Evolutionary conservation across 2,113 vertebrate species (phyloP), one percentile per base, ranked within the genome.

Genomic region (Hippocampus mohnikei): DNA sequence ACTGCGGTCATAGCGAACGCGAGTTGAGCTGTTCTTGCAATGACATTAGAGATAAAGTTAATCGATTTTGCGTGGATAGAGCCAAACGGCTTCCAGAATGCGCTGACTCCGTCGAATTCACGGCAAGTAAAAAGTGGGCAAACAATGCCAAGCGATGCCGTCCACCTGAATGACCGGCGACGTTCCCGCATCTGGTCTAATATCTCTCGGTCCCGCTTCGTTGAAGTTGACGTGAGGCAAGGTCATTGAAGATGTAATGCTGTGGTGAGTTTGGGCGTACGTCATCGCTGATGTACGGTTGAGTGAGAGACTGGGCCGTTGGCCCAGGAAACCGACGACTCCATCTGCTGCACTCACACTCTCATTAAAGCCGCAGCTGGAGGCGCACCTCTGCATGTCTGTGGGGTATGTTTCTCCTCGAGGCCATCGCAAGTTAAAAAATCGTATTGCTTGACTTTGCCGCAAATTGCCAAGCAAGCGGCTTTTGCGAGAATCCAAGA

Each of bases 281-380:
- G 65, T 81, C 80, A 62, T 21, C 0, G 71, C 7, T 74, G 81
- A 85, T 87, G 75, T 74, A 84, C 75, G 74, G 67, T 41, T 56
- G 69, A 67, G 73, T 72, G 58, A 81, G 73, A 56, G 80, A 65
- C 70, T 69, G 79, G 73, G 80, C 80, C 37, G 67, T 69, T 81
- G 81, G 75, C 81, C 82, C 78, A 61, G 81, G 72, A 77, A 87
- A 80, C 65, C 80, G 86, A 84, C 77, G 80, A 84, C 83, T 83
- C 87, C 84, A 88, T 90, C 88, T 88, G 88, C 83, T 82, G 60
- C 1, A n/a, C 81, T 85, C 84, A 78, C 77, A 81, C 86, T 85
- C 83, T 67, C 87, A 90, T 88, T 85, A 88, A 80, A 84, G 85
- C 71, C 85, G 82, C 88, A 90, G 88, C 87, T 88, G 84, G 88